Evolutionary conservation across 2,797 vertebrate genomes (phyloP).

Genomic region (Manis pentadactyla): DNA sequence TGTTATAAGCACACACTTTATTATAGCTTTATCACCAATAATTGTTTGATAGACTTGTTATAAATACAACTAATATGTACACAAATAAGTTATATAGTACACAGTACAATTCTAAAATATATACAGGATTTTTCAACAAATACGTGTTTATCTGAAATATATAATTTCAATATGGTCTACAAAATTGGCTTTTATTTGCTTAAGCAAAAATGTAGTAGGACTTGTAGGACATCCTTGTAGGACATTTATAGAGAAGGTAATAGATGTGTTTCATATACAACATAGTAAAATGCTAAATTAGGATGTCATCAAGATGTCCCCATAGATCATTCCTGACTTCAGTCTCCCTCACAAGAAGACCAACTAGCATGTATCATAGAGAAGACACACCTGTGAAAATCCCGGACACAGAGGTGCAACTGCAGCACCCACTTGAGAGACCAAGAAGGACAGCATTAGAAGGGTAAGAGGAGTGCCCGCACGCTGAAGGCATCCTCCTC

Average conservation of each 20-base stretch:
- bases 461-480: neutral
- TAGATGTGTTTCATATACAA: no score
- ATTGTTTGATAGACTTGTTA: neutral
- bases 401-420: neutral
- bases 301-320: neutral
- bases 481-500: neutral
- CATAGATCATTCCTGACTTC: neutral
- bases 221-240: neutral
- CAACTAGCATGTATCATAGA: no score
- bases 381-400: neutral
- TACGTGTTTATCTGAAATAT: neutral
- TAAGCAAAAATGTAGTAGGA: neutral
- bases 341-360: neutral
- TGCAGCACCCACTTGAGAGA: neutral
- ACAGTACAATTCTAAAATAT: no score
- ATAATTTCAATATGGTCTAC: neutral
- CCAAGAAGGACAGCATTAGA: neutral
- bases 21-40: neutral
- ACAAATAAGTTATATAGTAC: no score
- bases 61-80: neutral
- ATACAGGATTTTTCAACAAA: no score
- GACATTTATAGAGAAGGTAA: neutral
- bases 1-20: neutral
- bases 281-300: neutral
- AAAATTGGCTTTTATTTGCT: neutral